These are phyloP conservation scores for Trichacis sp. DNA, from an alignment of 2,888 invertebrate genomes.

Conservation along the genomic window DNA sequence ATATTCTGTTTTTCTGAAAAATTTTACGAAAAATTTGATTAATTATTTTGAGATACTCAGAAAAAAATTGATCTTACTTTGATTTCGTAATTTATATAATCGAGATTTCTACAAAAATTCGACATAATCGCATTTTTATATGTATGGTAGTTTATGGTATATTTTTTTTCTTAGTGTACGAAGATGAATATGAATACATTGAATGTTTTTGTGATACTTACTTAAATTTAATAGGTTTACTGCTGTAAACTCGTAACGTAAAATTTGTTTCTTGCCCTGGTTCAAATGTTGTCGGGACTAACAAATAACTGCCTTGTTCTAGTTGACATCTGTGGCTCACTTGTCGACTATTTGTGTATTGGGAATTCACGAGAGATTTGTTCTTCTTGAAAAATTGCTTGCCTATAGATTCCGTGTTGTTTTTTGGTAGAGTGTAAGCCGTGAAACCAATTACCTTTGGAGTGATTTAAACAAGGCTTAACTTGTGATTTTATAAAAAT, in stretches of 20 bases:
- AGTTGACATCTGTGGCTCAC: constrained; percentile 84
- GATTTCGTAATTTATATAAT: too few relatives aligned
- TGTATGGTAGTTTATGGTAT: too few relatives aligned
- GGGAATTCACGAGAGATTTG: constrained; percentile 88
- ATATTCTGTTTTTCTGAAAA: too few relatives aligned
- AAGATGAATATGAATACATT: too few relatives aligned
- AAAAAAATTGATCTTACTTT: too few relatives aligned
- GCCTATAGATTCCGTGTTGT: constrained; percentile 80
- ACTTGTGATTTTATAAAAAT: not conserved
- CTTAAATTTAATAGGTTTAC: constrained; percentile 82
- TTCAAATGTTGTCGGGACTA: constrained; percentile 92
- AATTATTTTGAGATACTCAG: too few relatives aligned
- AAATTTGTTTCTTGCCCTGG: constrained; percentile 91
- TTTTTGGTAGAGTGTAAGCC: constrained; percentile 81
- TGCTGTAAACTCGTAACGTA: constrained; percentile 84
- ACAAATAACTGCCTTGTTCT: constrained; percentile 84
- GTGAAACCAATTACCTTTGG: constrained; percentile 84
- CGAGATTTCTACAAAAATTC: too few relatives aligned
- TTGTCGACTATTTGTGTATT: constrained; percentile 92
- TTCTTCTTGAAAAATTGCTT: constrained; percentile 87
- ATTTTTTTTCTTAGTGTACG: too few relatives aligned
- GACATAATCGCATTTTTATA: too few relatives aligned
- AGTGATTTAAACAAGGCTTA: not conserved
- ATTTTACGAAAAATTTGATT: too few relatives aligned
- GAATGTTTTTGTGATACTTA: constrained; percentile 71